Base-by-base conservation (phyloP, 1,140 invertebrate genomes). In the Drosophila kepulauana region DNA sequence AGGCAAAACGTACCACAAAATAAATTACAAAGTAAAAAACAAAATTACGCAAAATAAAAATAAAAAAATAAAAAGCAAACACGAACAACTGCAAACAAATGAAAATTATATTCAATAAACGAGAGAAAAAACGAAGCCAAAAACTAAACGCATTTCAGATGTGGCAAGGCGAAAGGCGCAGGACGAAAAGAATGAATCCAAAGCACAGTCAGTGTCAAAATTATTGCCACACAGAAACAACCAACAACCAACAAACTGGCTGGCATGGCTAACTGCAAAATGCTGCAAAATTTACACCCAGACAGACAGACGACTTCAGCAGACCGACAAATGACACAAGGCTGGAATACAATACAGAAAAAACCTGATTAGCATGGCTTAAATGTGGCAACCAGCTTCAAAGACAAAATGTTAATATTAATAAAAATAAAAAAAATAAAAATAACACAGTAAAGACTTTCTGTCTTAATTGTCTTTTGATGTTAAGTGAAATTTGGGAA, bases 181-280 rank as follows among this genome's bases (percentile, higher is more conserved):
- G 35, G 35, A 38, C 35, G 35, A 43, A 78, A 63, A 46, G 54
- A 52, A 56, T 33, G 20, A 25, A 25, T 25, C 20, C 51, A n/a
- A 28, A 25, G 30, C 67, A 85, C 78, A 85, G 81, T 81, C 72
- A 87, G 82, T 87, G 82, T 80, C 70, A 82, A 82, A 87, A 87
- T 82, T 87, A 87, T 87, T 15, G 28, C 13, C 30, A 28, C 49
- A 52, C 11, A 28, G 1, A 11, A 25, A 7, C 10, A 51, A 49
- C 16, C 30, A 38, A 38, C 35, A 38, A 25, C 20, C 20, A 25
- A 4, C 20, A 25, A 38, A 10, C 35, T 25, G 20, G 20, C 20
- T 25, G 20, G 20, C 20, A 4, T 38, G 16, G 48, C 54, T 68
- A 81, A 77, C 57, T 64, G 35, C 52, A 72, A 72, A 68, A 77